Evolutionary conservation across 2,113 vertebrate species (phyloP).

Genomic region (Genyomyrus donnyi): DNA sequence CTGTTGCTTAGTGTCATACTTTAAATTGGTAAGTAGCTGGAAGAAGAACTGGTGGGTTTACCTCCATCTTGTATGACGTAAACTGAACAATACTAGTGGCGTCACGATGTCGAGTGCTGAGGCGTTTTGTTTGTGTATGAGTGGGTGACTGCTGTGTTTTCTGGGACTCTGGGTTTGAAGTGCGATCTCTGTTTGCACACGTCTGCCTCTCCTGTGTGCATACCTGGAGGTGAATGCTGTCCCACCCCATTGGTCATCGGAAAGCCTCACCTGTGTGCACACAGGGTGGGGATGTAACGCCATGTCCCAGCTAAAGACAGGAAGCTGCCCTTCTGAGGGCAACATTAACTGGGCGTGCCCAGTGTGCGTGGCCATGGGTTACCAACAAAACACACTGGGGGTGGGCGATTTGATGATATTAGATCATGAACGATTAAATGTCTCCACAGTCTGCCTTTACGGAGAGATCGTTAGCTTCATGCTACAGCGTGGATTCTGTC

Average conservation of each 20-base stretch:
- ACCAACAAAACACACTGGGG: not conserved
- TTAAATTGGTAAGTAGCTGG: not conserved
- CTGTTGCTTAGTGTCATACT: not conserved
- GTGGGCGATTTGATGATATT: not conserved
- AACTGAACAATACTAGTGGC: not conserved
- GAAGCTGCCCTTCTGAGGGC: not conserved
- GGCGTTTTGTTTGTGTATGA: not conserved
- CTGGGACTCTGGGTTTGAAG: not conserved
- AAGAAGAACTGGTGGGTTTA: not conserved
- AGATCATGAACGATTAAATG: not conserved
- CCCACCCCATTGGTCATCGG: not conserved
- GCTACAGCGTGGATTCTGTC: too few relatives aligned
- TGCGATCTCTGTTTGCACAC: not conserved
- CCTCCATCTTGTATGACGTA: not conserved
- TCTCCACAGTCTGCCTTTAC: too few relatives aligned
- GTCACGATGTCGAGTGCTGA: not conserved
- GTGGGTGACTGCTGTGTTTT: not conserved
- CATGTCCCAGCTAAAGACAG: not conserved
- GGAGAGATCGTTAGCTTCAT: not conserved
- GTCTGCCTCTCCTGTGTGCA: not conserved
- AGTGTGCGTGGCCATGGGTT: not conserved
- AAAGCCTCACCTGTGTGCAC: not conserved
- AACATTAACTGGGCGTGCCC: not conserved
- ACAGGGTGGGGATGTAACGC: not conserved
- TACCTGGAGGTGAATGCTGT: not conserved